Evolutionary conservation across 2,797 vertebrate species (phyloP).

Genomic region (Eulemur mongoz): DNA sequence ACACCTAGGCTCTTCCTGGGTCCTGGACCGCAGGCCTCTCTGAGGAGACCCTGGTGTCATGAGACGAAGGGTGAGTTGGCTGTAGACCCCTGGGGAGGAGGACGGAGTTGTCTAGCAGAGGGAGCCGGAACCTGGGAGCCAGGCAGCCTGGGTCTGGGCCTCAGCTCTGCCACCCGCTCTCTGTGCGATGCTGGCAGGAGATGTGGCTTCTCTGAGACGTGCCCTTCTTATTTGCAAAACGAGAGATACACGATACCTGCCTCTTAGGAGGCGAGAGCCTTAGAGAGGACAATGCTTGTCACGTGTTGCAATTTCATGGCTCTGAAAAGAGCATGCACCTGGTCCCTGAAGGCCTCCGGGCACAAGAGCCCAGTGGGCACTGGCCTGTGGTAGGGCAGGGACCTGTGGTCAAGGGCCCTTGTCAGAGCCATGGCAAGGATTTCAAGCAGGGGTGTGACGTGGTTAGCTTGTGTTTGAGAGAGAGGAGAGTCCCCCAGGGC

Average conservation of each 20-base stretch:
- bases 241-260: fast-evolving
- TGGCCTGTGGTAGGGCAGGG: background rate
- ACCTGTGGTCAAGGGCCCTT: too few relatives aligned
- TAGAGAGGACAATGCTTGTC: too few relatives aligned
- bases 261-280: background rate
- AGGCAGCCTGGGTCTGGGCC: background rate
- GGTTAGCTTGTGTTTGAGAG: background rate
- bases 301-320: background rate
- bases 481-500: background rate
- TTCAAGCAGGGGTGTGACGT: fast-evolving
- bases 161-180: background rate
- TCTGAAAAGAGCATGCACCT: background rate
- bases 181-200: background rate
- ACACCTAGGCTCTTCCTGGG: background rate
- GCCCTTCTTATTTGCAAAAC: background rate
- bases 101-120: background rate
- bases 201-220: background rate
- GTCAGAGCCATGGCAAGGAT: fast-evolving
- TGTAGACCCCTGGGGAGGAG: background rate
- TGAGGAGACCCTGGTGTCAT: background rate
- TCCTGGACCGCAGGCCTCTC: background rate
- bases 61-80: background rate
- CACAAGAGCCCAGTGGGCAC: fast-evolving
- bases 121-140: background rate
- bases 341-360: background rate